Percentiles rank a stretch among this genome's conserved stretches.
Evolutionary conservation across 2,797 vertebrate genomes (phyloP).

Genomic region (Neosalanx taihuensis): DNA sequence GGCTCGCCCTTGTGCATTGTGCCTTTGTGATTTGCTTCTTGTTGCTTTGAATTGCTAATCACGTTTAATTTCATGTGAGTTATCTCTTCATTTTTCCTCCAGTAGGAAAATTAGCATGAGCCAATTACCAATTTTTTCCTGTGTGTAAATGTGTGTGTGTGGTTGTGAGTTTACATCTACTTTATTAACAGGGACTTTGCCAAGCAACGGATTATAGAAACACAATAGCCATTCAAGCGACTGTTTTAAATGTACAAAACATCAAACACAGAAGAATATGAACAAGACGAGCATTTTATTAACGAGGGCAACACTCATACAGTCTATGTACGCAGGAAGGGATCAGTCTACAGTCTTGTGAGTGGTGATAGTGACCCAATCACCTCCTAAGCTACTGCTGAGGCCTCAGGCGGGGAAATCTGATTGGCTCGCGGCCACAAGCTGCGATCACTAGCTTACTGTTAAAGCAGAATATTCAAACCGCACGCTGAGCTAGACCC

Average conservation of each 20-base stretch:
- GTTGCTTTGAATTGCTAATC: slow-evolving; percentile 11
- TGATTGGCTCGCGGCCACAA: neutral
- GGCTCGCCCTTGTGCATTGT: neutral
- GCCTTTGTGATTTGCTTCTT: slow-evolving; percentile 1
- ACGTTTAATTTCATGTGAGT: neutral
- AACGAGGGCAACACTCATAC: too few species aligned
- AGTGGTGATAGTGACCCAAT: neutral
- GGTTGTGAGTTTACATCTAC: neutral
- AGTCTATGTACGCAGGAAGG: too few species aligned
- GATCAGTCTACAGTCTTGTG: neutral
- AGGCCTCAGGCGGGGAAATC: neutral
- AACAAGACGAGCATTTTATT: too few species aligned
- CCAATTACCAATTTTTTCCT: neutral
- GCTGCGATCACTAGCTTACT: slow-evolving; percentile 19
- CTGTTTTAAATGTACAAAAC: too few species aligned
- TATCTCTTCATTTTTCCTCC: slow-evolving; percentile 10
- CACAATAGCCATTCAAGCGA: too few species aligned
- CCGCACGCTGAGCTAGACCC: neutral
- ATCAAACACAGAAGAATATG: too few species aligned
- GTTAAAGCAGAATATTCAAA: slow-evolving; percentile 1
- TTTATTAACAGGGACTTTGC: neutral
- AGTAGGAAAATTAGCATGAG: neutral
- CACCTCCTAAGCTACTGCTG: neutral
- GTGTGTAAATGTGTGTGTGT: neutral
- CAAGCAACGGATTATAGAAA: too few species aligned